phyloP scores from a whole-genome alignment of 2,113 vertebrate genomes.

The Corydoras maculifer region DNA sequence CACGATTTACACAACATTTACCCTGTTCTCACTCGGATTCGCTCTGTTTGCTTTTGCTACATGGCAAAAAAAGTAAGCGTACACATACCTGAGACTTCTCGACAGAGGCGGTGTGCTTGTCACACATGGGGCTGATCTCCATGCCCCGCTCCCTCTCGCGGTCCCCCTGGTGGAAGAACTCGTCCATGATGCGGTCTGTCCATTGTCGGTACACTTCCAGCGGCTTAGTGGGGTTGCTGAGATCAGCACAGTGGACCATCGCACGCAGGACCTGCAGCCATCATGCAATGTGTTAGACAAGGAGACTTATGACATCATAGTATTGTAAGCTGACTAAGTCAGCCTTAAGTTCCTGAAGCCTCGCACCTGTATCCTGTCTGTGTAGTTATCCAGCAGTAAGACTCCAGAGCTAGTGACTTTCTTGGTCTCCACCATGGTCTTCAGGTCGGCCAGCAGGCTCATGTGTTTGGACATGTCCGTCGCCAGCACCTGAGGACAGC shows the following conservation, averaged over 20 bases:
- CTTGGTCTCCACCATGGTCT: constrained; percentile 98
- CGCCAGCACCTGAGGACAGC: constrained; percentile 77
- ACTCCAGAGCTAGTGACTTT: constrained; percentile 97
- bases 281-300: neutral
- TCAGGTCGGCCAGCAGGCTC: constrained; percentile 90
- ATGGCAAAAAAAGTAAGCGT: too few relatives aligned
- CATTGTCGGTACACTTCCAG: constrained; percentile 94
- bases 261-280: constrained; percentile 84
- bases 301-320: too few relatives aligned
- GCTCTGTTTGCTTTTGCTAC: too few relatives aligned
- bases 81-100: constrained; percentile 89
- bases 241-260: constrained; percentile 96
- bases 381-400: constrained; percentile 92
- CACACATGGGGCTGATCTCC: constrained; percentile 98
- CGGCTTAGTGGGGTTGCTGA: constrained; percentile 96
- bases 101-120: constrained; percentile 95
- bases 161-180: constrained; percentile 98
- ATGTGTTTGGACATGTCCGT: constrained; percentile 99
- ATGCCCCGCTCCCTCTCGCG: constrained; percentile 89
- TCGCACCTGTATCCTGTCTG: constrained; percentile 90
- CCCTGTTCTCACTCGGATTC: too few relatives aligned
- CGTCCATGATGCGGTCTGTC: constrained; percentile 97
- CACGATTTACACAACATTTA: too few relatives aligned
- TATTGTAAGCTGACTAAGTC: too few relatives aligned
- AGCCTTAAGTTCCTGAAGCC: neutral